These are phyloP conservation scores for Drosophila infuscata DNA, from an alignment of 2,888 invertebrate species.

Conservation along the genomic window DNA sequence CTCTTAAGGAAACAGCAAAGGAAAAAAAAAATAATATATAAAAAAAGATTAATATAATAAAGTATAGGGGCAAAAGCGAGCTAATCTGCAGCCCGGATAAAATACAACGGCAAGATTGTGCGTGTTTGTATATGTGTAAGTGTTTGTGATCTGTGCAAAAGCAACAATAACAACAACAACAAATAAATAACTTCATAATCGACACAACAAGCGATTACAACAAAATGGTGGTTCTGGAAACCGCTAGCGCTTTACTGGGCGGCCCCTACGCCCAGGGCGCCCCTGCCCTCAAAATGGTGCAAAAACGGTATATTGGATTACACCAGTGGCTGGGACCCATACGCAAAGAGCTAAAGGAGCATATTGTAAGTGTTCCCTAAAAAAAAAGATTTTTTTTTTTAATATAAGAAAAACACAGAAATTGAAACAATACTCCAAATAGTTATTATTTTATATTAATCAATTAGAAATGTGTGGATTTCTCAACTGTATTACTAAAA, in stretches of 20 bases:
- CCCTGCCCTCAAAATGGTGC: slow-evolving; percentile 94
- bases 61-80: slow-evolving; percentile 22
- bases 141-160: slow-evolving; percentile 14
- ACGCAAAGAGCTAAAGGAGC: slow-evolving; percentile 92
- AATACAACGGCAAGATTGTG: slow-evolving; percentile 39
- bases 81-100: slow-evolving; percentile 52
- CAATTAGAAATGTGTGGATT: background rate
- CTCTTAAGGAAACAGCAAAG: slow-evolving; percentile 3
- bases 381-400: background rate
- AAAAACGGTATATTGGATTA: slow-evolving; percentile 95
- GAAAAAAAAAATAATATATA: slow-evolving; percentile 22
- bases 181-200: slow-evolving; percentile 19
- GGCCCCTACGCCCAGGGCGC: slow-evolving; percentile 92
- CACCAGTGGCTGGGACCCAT: slow-evolving; percentile 96
- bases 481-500: background rate
- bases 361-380: slow-evolving; percentile 88
- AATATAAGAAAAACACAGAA: no score
- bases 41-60: slow-evolving; percentile 14
- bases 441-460: background rate
- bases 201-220: slow-evolving; percentile 40
- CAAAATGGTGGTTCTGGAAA: slow-evolving; percentile 90
- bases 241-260: slow-evolving; percentile 90
- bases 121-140: slow-evolving; percentile 1
- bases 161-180: slow-evolving; percentile 19
- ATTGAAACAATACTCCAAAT: background rate